Conservation (phyloP, 2,888 invertebrate species). For the Agrenia bidenticulata region DNA sequence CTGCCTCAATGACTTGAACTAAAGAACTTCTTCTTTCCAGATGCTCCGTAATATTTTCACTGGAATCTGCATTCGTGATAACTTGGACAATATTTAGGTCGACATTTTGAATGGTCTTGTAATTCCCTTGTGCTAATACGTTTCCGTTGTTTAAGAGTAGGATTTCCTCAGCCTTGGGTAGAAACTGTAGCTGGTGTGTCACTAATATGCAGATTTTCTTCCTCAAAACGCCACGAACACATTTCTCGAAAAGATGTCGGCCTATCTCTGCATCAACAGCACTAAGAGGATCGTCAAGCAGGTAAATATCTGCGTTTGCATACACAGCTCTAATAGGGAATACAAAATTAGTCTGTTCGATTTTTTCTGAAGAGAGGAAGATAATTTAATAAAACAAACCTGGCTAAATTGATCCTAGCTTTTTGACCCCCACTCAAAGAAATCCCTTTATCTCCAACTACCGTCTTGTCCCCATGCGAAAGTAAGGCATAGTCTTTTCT, state of each 20-base stretch:
- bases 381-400: too few species aligned
- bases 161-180: conserved; percentile 42
- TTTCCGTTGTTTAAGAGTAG: conserved; percentile 41
- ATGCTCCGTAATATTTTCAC: neutral
- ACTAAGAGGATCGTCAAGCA: conserved; percentile 37
- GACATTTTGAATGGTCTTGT: conserved; percentile 69
- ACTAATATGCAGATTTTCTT: conserved; percentile 43
- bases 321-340: conserved; percentile 45
- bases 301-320: conserved; percentile 44
- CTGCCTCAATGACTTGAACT: too few species aligned
- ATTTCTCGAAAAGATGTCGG: conserved; percentile 47
- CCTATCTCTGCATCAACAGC: conserved; percentile 50
- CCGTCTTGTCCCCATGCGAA: conserved; percentile 58
- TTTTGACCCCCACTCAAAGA: conserved; percentile 60
- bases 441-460: conserved; percentile 63
- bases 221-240: conserved; percentile 44
- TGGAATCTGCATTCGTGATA: conserved; percentile 55
- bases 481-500: conserved; percentile 59
- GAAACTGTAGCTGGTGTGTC: conserved; percentile 51
- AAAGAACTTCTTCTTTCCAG: neutral
- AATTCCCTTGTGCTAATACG: conserved; percentile 34
- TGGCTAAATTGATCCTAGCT: conserved; percentile 60
- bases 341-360: too few species aligned
- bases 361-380: too few species aligned
- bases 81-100: conserved; percentile 77